Evolutionary conservation across 1,140 invertebrate genomes (phyloP).

Genomic region (Pomacea maculata): DNA sequence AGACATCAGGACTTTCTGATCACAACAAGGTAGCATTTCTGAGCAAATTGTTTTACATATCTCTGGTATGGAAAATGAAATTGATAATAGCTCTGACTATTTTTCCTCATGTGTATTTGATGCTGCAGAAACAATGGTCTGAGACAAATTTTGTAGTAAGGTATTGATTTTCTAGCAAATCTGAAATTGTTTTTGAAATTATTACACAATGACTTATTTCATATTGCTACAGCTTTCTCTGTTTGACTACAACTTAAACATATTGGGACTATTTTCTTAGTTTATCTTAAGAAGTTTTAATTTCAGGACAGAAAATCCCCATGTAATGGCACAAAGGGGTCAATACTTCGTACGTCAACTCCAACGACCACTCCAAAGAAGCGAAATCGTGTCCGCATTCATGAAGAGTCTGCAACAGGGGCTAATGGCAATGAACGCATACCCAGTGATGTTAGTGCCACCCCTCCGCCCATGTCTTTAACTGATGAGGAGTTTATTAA

Average conservation of each 20-base stretch:
- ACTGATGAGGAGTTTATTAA: constrained; percentile 39
- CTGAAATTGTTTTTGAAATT: background rate
- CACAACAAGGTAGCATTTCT: constrained; percentile 8
- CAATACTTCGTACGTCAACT: constrained; percentile 27
- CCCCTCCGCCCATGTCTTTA: constrained; percentile 32
- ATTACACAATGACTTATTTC: background rate
- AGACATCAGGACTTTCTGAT: constrained; percentile 11
- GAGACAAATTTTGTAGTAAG: background rate
- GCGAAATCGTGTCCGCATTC: constrained; percentile 47
- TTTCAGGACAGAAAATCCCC: constrained; percentile 2
- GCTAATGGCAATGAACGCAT: constrained; percentile 8
- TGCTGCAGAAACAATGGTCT: too few species aligned
- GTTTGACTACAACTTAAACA: background rate
- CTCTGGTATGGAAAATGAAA: background rate
- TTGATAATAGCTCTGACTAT: background rate
- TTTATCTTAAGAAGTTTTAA: background rate
- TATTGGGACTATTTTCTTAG: background rate
- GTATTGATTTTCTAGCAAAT: background rate
- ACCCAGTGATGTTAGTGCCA: constrained; percentile 6
- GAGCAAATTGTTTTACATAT: background rate
- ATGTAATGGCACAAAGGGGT: constrained; percentile 16
- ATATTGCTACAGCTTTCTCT: background rate
- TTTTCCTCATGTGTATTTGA: background rate
- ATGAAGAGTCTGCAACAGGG: constrained; percentile 32
- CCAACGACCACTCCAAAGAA: constrained; percentile 30